Evolutionary conservation across 2,113 vertebrate genomes (phyloP).

Genomic region (Athene noctua): DNA sequence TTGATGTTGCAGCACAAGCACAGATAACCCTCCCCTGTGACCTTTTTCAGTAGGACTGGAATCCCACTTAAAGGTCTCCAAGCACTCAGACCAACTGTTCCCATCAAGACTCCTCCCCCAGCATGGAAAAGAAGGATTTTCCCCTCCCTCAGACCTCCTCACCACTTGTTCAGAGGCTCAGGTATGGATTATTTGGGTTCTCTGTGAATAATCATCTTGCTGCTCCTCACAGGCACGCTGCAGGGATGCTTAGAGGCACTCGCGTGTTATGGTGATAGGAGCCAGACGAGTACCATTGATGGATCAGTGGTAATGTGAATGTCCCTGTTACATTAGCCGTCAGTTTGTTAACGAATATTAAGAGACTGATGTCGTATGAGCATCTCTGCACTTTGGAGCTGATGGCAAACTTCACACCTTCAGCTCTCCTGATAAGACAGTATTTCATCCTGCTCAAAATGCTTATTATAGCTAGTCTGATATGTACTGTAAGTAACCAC

Average conservation of each 20-base stretch:
- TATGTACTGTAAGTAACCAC: conserved; percentile 2
- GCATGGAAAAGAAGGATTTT: not conserved
- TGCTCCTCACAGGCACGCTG: not conserved
- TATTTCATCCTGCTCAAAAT: conserved; percentile 23
- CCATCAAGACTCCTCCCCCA: not conserved
- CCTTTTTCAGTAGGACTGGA: rapidly evolving
- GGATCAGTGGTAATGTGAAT: conserved; percentile 13
- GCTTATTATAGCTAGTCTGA: conserved; percentile 39
- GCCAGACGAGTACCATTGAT: not conserved
- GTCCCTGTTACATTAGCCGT: not conserved
- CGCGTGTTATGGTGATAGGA: not conserved
- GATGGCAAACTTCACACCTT: conserved; percentile 56
- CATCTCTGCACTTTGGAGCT: conserved; percentile 31
- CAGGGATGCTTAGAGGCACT: not conserved
- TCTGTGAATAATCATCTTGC: not conserved
- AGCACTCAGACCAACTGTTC: not conserved
- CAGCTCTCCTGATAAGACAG: conserved; percentile 39
- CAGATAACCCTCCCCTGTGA: not conserved
- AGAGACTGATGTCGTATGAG: conserved; percentile 37
- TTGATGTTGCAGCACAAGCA: not conserved
- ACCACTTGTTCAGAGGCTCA: not conserved
- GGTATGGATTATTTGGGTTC: not conserved
- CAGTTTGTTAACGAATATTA: conserved; percentile 33
- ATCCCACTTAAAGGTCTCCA: not conserved
- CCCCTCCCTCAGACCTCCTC: not conserved